These are phyloP conservation scores for Sapayoa aenigma DNA, from an alignment of 2,113 vertebrate species.

Conservation along the genomic window DNA sequence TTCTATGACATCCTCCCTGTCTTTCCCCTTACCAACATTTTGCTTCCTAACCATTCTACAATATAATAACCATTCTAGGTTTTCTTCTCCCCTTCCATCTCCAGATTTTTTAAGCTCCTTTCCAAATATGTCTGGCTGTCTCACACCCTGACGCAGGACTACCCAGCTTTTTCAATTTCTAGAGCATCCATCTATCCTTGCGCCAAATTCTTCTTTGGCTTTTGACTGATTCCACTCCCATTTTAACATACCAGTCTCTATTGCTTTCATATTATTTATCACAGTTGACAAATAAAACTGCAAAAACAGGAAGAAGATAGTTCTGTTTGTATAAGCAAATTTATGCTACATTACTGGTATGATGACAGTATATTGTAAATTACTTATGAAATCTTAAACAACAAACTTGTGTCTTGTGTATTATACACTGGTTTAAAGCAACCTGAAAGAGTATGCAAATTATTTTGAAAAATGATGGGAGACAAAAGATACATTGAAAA, in stretches of 20 bases:
- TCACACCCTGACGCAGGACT: not conserved
- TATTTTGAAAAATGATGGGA: not conserved
- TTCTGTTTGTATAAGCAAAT: not conserved
- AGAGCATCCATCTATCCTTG: not conserved
- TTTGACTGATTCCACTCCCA: not conserved
- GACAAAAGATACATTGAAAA: not conserved
- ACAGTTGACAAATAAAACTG: not conserved
- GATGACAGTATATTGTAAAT: not conserved
- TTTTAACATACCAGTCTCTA: not conserved
- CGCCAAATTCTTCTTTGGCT: not conserved
- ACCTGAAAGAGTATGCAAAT: not conserved
- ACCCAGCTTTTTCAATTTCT: not conserved
- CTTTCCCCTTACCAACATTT: not conserved
- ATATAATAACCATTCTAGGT: not conserved
- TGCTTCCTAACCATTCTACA: not conserved
- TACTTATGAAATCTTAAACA: not conserved
- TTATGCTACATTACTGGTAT: not conserved
- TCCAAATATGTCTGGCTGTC: constrained; percentile 10
- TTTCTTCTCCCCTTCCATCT: not conserved
- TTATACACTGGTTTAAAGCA: not conserved
- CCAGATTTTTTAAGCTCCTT: not conserved
- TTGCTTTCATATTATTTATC: not conserved
- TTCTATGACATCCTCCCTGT: not conserved
- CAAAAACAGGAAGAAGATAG: not conserved
- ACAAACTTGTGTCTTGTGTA: not conserved